phyloP scores from a whole-genome alignment of 2,797 vertebrate species.

The Balearica regulorum region DNA sequence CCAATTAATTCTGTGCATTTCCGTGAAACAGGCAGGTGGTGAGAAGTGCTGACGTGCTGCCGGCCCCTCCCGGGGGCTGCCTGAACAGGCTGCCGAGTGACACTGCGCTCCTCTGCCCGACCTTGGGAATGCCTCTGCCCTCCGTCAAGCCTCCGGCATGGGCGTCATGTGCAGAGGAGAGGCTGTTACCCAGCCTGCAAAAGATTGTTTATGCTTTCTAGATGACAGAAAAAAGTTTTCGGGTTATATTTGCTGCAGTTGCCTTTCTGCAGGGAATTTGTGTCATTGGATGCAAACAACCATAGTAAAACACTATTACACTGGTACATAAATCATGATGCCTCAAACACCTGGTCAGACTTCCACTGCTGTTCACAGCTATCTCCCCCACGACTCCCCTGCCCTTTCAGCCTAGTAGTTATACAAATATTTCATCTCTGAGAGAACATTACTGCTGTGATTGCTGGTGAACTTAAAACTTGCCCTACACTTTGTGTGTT shows the following conservation, averaged over 20 bases:
- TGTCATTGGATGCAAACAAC: neutral
- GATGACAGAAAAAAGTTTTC: neutral
- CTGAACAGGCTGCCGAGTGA: neutral
- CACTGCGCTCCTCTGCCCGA: neutral
- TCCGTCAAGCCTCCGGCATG: accelerated
- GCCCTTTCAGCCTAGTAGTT: neutral
- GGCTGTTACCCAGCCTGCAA: neutral
- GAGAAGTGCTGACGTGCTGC: neutral
- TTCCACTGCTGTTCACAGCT: neutral
- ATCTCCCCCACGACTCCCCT: neutral
- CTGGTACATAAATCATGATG: neutral
- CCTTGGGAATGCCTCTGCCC: neutral
- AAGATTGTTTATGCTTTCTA: neutral
- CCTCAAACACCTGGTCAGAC: neutral
- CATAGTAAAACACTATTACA: neutral
- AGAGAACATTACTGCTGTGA: neutral
- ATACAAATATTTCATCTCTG: neutral
- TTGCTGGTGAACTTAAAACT: neutral
- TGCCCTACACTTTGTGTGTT: neutral
- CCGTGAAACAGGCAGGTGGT: neutral
- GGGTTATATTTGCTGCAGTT: neutral
- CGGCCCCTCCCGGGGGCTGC: neutral
- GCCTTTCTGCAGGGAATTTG: neutral
- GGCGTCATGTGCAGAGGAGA: neutral
- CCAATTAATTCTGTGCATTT: neutral